Evolutionary conservation across 2,888 invertebrate genomes (phyloP).

Genomic region (Lepidochrysops patricia): DNA sequence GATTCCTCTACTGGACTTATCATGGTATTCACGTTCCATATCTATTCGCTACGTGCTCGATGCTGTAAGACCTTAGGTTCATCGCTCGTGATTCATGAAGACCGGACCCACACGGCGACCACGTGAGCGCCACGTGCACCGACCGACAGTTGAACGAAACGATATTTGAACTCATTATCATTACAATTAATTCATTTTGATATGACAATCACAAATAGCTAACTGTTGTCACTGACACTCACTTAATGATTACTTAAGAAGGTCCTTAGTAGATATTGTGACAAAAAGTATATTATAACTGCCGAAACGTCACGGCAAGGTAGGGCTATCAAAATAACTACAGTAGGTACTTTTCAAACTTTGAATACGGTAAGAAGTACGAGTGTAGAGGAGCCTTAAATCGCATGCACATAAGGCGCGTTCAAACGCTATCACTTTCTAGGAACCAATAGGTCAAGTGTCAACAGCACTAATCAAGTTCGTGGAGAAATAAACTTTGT

Average conservation of each 20-base stretch:
- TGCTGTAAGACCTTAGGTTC: not conserved
- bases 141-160: too few relatives aligned
- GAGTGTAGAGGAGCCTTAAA: not conserved
- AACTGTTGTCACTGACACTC: too few relatives aligned
- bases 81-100: not conserved
- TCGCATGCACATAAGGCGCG: not conserved
- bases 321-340: too few relatives aligned
- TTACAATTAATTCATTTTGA: not conserved
- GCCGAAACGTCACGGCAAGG: too few relatives aligned
- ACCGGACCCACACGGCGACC: not conserved
- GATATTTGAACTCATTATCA: not conserved
- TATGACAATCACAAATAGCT: not conserved
- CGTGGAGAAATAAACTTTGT: not conserved
- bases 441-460: slow-evolving; percentile 1
- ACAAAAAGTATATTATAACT: too few relatives aligned
- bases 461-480: not conserved
- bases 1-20: too few relatives aligned
- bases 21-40: too few relatives aligned
- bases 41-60: too few relatives aligned
- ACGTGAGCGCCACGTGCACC: not conserved
- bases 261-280: too few relatives aligned
- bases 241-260: too few relatives aligned
- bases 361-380: not conserved
- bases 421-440: slow-evolving; percentile 3
- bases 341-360: not conserved